Evolutionary conservation across 2,888 invertebrate species (phyloP), one percentile per base, ranked within the genome.

Genomic region (Spilosoma lubricipeda): DNA sequence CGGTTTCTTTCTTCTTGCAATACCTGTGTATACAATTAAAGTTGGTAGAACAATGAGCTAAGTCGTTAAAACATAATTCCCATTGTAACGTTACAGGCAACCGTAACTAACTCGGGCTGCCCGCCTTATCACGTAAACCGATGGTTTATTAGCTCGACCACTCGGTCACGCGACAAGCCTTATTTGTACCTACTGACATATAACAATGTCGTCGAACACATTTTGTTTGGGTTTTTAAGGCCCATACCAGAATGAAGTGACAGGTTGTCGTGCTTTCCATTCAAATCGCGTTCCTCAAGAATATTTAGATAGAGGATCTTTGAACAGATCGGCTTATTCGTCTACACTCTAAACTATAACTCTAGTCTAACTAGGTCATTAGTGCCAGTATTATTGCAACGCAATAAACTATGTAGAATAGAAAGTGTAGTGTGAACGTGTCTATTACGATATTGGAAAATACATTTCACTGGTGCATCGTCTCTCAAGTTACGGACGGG

Each of bases 21-120:
- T 86, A 87, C 84, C 81, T 83, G 81, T 85, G 86, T 86, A 86
- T 87, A 87, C 87, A 88, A 88, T 90, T 89, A 88, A 88, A 83
- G 78, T 83, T 77, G 70, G 72, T 83, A 83, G 88, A 90, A 89
- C 90, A 90, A 90, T 89, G 86, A 88, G 85, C 78, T 79, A 77
- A 85, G 85, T 86, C 86, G 86, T 87, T 88, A 87, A 88, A 87
- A 85, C 88, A 87, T 89, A 87, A 89, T 85, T 89, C 84, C 83
- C 84, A 86, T 87, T 89, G 89, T 88, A 86, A 85, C 84, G 84
- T 86, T 78, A 82, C 80, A 85, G 82, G 80, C 77, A 76, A 82
- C 80, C 84, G 86, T 82, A 85, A 82, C 86, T 84, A 85, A 85
- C 77, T 81, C 77, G 65, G 63, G 69, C 71, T 67, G 76, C 74